Evolutionary conservation across 2,113 vertebrate species (phyloP), one percentile per base, ranked within the genome.

Genomic region (Gasterosteus aculeatus): DNA sequence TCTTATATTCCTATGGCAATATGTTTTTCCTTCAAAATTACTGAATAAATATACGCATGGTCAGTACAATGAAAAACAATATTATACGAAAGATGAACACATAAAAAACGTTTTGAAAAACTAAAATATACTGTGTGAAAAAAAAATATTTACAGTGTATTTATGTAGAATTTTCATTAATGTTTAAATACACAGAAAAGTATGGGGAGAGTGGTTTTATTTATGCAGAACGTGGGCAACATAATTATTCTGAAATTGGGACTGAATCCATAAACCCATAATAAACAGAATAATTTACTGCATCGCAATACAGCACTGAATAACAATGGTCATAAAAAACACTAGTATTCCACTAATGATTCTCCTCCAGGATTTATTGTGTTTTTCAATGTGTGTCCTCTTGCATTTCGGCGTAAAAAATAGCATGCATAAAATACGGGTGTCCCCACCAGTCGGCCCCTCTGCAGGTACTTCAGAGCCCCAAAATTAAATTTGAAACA

Each of bases 401-500:
- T 84, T 92, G 88, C 85, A 90, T 91, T 92, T 90, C 83, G 73
- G 82, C 26, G 72, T 93, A 88, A 92, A 92, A 92, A 92, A 93
- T 92, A 90, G 86, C 87, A 87, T 85, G 87, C 92, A 93, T 92
- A 93, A 93, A 93, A 92, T 84, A 92, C 86, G 86, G 77, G 84
- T 90, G 90, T 91, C 92, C 87, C 87, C 83, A 87, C 84, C 86
- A 93, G 88, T 82, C 83, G 72, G 84, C 85, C 68, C 78, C 88
- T 90, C 90, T 87, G 90, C 87, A 90, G 90, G 89, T 90, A 92
- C 87, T 92, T 91, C 90, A 91, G 66, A 90, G 88, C 88, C 77
- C 86, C 87, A 87, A 92, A 93, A 94, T 93, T 92, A 88, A 87
- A 93, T 93, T 94, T 93, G 93, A 94, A 94, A 94, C 92, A 93